Base-by-base conservation (phyloP, 2,113 vertebrate species). In the Rhadina sibilatrix region DNA sequence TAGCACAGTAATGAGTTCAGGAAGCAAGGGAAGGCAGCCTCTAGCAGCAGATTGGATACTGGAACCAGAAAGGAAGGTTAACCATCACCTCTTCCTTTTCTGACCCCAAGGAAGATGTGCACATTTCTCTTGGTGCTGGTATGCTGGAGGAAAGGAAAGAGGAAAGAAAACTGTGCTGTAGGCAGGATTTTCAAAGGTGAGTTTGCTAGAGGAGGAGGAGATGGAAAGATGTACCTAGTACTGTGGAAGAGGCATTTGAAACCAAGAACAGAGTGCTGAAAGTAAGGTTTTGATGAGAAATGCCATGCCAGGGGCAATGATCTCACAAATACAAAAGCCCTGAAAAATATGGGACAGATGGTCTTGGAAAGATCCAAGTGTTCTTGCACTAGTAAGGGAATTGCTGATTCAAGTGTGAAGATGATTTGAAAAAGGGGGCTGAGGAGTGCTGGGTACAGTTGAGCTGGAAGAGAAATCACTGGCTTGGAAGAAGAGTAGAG, bases 361-460 rank as follows among this genome's bases (percentile, higher is more conserved):
- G 85, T 57, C 17, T 65, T 63, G 46, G 79, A 75, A 91, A 74
- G 79, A 79, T 85, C 22, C 65, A 90, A 83, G 66, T 3, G 0
- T 85, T 90, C 46, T 42, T 83, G 88, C n/a, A 50, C 40, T 22
- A 82, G 42, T 60, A 38, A 49, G 84, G 63, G 54, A 89, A 94
- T 57, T 90, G 76, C 87, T 86, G 91, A 86, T 83, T 86, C 9
- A 7, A 80, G 87, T 65, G 92, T 78, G 90, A 84, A 82, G 72
- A 64, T 15, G 38, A 68, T 54, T 93, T 81, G 77, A 84, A 89
- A 78, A 87, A 70, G 22, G 35, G 23, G 94, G 19, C 52, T 33
- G 47, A 70, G 28, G 77, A 52, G 19, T 28, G 22, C 31, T 87
- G 46, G 53, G 22, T 94, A 15, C 30, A 72, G 53, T 37, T 64